Percentiles rank a stretch among this genome's conserved stretches.
phyloP scores from a whole-genome alignment of 2,888 invertebrate genomes.

The Lissocephala sabroskyi region DNA sequence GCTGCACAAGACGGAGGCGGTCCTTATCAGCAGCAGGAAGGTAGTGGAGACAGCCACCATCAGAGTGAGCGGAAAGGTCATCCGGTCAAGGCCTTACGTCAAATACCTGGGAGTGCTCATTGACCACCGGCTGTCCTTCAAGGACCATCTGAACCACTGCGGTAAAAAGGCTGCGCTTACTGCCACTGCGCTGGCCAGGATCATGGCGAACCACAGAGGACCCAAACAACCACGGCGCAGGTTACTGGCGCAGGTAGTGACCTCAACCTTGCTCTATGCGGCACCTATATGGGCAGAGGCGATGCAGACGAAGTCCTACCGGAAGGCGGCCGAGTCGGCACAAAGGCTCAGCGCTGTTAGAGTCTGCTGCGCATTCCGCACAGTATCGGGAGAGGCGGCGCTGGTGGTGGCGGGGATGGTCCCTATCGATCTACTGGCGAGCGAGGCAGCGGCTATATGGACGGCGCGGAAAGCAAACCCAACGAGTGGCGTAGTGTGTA shows the following conservation, averaged over 20 bases:
- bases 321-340: no score
- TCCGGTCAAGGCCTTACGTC: not conserved
- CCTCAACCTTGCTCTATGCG: not conserved
- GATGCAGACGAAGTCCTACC: no score
- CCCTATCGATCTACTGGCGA: not conserved
- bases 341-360: not conserved
- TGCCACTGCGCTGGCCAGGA: not conserved
- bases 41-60: not conserved
- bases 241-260: not conserved
- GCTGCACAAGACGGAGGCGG: not conserved
- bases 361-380: not conserved
- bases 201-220: not conserved
- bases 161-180: not conserved
- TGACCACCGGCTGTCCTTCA: not conserved
- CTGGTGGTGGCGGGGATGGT: no score
- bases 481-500: no score
- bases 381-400: no score
- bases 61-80: not conserved
- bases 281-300: not conserved
- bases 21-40: slow-evolving; percentile 2
- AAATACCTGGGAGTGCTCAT: slow-evolving; percentile 1
- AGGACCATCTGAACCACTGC: not conserved
- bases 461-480: no score
- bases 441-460: no score
- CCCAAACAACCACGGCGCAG: not conserved